phyloP scores from a whole-genome alignment of 64 coral and sea anemone species.

The Pocillopora verrucosa region DNA sequence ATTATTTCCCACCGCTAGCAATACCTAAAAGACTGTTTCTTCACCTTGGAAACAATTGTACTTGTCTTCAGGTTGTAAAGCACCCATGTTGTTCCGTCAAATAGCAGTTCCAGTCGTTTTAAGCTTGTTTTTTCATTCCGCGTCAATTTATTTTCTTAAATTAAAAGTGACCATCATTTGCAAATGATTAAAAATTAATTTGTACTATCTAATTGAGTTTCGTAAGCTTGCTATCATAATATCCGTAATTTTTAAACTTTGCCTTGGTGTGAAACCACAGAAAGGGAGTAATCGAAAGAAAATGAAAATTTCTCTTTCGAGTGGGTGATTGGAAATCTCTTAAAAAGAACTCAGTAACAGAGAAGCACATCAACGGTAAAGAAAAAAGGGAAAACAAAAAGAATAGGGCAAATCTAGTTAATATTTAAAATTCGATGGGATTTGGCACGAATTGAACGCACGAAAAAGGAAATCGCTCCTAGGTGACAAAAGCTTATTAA shows the following conservation, averaged over 20 bases:
- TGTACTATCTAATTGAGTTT: constrained; percentile 1
- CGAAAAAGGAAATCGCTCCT: no score
- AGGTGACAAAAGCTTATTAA: no score
- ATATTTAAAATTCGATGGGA: not conserved
- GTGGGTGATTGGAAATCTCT: not conserved
- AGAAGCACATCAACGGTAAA: not conserved
- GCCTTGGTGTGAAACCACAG: constrained; percentile 1
- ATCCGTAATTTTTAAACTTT: not conserved
- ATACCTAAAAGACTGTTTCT: not conserved
- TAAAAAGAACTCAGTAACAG: not conserved
- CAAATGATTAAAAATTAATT: constrained; percentile 48
- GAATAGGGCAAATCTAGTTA: not conserved
- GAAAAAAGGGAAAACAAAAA: not conserved
- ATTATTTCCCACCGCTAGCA: not conserved
- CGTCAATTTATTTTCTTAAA: not conserved
- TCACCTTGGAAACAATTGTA: not conserved
- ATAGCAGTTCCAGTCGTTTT: not conserved
- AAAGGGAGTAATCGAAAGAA: not conserved
- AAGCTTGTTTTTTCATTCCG: not conserved
- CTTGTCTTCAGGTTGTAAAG: not conserved
- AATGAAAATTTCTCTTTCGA: not conserved
- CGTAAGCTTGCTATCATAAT: not conserved
- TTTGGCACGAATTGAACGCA: not conserved
- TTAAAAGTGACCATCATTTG: constrained; percentile 4
- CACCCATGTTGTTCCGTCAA: not conserved